Conservation (phyloP, 30 jellyfish, hydroid and myxozoan genomes). For the Aurelia coerulea region DNA sequence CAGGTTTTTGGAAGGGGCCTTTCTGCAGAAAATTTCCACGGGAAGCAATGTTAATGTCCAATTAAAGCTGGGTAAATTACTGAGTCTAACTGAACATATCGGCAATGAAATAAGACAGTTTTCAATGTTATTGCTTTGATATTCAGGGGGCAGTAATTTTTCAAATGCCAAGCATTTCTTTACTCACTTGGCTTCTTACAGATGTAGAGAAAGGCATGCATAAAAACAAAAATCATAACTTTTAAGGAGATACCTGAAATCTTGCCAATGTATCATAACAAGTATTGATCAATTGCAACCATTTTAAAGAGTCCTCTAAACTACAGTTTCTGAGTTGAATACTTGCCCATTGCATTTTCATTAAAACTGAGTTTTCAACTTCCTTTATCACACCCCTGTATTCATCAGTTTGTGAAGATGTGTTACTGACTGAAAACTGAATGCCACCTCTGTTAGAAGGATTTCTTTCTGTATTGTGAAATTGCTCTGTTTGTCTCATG, state of each 20-base stretch:
- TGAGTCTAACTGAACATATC: too few relatives aligned
- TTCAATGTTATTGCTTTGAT: too few relatives aligned
- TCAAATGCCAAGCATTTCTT: too few relatives aligned
- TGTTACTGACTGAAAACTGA: neutral
- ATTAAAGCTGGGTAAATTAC: too few relatives aligned
- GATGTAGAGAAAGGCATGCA: too few relatives aligned
- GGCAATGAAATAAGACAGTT: too few relatives aligned
- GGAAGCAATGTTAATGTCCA: too few relatives aligned
- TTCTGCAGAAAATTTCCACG: too few relatives aligned
- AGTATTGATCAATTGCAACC: slow-evolving; percentile 31
- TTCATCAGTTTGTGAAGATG: slow-evolving; percentile 48
- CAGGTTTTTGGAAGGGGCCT: too few relatives aligned
- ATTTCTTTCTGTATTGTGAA: slow-evolving; percentile 8
- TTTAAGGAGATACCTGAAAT: neutral
- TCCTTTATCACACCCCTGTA: slow-evolving; percentile 56
- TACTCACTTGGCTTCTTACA: too few relatives aligned
- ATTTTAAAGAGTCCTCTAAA: slow-evolving; percentile 39
- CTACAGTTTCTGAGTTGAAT: slow-evolving; percentile 21
- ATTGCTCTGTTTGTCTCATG: neutral
- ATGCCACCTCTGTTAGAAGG: neutral
- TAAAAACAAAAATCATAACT: too few relatives aligned
- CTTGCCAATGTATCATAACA: slow-evolving; percentile 44
- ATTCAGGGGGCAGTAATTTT: too few relatives aligned
- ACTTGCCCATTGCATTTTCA: slow-evolving; percentile 71
- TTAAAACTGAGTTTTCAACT: slow-evolving; percentile 34